These are phyloP conservation scores for Eilema depressum DNA, from an alignment of 2,888 invertebrate species.

Conservation along the genomic window DNA sequence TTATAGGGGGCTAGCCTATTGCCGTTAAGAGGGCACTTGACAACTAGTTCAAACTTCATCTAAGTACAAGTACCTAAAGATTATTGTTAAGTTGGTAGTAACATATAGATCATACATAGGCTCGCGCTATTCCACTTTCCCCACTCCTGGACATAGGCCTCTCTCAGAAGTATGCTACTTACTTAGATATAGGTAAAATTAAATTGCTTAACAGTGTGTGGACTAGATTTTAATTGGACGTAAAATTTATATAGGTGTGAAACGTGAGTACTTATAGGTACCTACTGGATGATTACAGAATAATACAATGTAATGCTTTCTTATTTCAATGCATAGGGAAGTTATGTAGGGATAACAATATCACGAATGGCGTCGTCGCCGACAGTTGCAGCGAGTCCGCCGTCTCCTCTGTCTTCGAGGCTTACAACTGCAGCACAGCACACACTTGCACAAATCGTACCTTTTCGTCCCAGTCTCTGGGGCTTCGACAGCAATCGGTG, in stretches of 20 bases:
- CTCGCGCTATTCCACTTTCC: too few relatives aligned
- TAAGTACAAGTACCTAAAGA: not conserved
- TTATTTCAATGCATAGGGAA: not conserved
- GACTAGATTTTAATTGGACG: not conserved
- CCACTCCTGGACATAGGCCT: too few relatives aligned
- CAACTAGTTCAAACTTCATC: too few relatives aligned
- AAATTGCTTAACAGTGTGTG: not conserved
- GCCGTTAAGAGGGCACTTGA: too few relatives aligned
- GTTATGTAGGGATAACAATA: not conserved
- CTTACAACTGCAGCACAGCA: not conserved
- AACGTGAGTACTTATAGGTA: not conserved
- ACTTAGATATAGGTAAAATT: not conserved
- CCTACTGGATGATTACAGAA: not conserved
- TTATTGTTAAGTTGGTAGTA: not conserved
- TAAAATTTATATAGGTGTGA: not conserved
- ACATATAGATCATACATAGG: too few relatives aligned
- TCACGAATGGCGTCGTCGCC: not conserved
- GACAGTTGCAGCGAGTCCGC: not conserved
- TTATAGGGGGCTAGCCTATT: too few relatives aligned
- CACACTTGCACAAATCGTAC: not conserved
- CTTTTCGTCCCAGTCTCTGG: not conserved
- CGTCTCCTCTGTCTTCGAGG: not conserved
- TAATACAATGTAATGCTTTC: not conserved
- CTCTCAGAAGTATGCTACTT: too few relatives aligned
- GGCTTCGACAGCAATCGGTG: not conserved